Evolutionary conservation across 2,888 invertebrate species (phyloP).

Genomic region (Dendrolimus pini): DNA sequence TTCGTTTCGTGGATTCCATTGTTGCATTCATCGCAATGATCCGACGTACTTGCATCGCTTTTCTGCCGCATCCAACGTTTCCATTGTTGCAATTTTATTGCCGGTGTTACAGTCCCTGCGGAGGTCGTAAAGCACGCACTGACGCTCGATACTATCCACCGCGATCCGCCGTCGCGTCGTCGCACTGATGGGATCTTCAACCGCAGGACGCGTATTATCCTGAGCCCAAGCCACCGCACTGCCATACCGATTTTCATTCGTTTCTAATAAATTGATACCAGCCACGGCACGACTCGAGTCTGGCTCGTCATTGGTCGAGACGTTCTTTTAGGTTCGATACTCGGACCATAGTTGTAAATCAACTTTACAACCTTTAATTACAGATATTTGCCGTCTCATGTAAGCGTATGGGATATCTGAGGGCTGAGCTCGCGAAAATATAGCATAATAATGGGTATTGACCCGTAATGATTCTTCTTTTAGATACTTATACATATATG

Average conservation of each 20-base stretch:
- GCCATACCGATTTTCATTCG: conserved; percentile 61
- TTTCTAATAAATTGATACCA: conserved; percentile 75
- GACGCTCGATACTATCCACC: conserved; percentile 64
- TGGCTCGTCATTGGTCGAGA: conserved; percentile 59
- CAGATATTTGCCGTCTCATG: conserved; percentile 75
- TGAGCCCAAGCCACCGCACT: conserved; percentile 64
- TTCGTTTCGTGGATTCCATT: conserved; percentile 67
- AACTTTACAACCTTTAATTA: conserved; percentile 77
- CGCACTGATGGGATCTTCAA: conserved; percentile 58
- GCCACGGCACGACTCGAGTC: conserved; percentile 40
- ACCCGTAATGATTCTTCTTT: conserved; percentile 70
- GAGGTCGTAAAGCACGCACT: conserved; percentile 66
- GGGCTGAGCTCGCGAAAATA: conserved; percentile 74
- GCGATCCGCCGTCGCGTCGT: conserved; percentile 40
- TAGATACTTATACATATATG: conserved; percentile 65
- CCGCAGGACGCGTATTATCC: conserved; percentile 65
- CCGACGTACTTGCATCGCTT: conserved; percentile 62
- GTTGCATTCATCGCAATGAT: conserved; percentile 72
- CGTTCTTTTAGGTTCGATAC: conserved; percentile 62
- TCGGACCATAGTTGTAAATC: conserved; percentile 69
- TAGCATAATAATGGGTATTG: conserved; percentile 77
- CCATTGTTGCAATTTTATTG: conserved; percentile 75
- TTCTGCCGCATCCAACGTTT: conserved; percentile 69
- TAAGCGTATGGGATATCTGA: conserved; percentile 68
- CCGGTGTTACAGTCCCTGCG: conserved; percentile 69